A percentile compares a stretch with the other conserved stretches of the same genome.
These are phyloP conservation scores for Todus mexicanus DNA, from an alignment of 2,797 vertebrate genomes.

Conservation along the genomic window DNA sequence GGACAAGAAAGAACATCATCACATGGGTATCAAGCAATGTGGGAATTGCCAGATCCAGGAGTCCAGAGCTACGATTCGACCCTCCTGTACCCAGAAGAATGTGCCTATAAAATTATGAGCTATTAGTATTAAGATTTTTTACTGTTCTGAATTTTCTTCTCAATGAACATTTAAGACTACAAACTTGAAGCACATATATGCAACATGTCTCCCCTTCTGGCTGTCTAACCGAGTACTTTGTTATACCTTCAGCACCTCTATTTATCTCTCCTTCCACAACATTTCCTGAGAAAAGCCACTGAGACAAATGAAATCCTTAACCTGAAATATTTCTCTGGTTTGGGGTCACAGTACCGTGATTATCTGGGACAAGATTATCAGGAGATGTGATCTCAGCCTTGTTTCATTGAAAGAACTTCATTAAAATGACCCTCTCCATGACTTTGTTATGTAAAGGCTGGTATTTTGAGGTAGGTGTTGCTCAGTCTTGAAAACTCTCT, in stretches of 20 bases:
- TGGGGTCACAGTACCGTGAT: background rate
- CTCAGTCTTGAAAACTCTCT: background rate
- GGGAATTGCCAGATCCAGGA: background rate
- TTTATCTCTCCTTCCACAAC: background rate
- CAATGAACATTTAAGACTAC: background rate
- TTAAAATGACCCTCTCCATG: background rate
- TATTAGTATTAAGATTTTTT: background rate
- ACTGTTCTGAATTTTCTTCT: background rate
- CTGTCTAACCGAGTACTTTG: rapidly evolving
- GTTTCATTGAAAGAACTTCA: background rate
- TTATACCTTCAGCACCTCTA: background rate
- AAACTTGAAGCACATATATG: background rate
- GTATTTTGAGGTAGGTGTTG: background rate
- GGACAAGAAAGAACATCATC: background rate
- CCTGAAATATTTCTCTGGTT: background rate
- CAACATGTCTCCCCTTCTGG: background rate
- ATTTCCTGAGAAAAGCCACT: background rate
- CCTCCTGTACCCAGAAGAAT: background rate
- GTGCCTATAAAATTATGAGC: background rate
- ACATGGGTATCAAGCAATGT: background rate
- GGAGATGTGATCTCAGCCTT: background rate
- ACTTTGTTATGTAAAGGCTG: background rate
- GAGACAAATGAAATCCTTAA: background rate
- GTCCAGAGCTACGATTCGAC: background rate
- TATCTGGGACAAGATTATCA: background rate